Percentiles rank a stretch among this genome's conserved stretches.
phyloP scores from a whole-genome alignment of 2,797 vertebrate species.

The Australoheros facetus region DNA sequence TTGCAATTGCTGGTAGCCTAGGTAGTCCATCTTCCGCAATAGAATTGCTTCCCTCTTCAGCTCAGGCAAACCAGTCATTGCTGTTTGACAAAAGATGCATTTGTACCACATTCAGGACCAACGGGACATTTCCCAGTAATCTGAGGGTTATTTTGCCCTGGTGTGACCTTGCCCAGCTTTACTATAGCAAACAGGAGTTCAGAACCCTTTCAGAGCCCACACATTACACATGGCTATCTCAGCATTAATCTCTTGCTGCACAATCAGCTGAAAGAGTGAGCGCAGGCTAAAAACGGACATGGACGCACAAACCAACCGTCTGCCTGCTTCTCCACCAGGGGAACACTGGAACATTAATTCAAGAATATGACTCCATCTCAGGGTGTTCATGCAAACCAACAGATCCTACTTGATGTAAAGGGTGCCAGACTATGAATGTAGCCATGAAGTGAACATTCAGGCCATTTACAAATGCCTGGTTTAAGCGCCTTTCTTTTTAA shows the following conservation, averaged over 20 bases:
- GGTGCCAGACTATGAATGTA: background rate
- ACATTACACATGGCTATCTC: background rate
- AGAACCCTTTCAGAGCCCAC: background rate
- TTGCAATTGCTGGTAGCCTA: background rate
- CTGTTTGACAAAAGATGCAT: background rate
- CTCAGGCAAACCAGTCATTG: background rate
- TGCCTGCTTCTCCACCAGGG: background rate
- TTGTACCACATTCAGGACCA: background rate
- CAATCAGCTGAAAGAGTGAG: background rate
- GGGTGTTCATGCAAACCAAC: background rate
- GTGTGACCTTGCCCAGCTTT: background rate
- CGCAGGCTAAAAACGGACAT: background rate
- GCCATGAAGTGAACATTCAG: background rate
- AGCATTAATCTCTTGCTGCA: background rate
- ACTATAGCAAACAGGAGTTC: background rate
- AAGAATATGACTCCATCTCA: background rate
- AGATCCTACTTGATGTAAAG: background rate
- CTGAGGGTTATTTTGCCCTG: background rate
- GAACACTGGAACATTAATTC: background rate
- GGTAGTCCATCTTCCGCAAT: background rate
- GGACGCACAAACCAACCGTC: background rate
- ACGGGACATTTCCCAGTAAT: background rate
- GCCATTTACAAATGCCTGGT: background rate
- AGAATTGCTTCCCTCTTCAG: background rate
- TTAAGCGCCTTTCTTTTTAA: too few relatives aligned